Evolutionary conservation across 2,888 invertebrate genomes (phyloP).

Genomic region (Phrixothrix hirtus): DNA sequence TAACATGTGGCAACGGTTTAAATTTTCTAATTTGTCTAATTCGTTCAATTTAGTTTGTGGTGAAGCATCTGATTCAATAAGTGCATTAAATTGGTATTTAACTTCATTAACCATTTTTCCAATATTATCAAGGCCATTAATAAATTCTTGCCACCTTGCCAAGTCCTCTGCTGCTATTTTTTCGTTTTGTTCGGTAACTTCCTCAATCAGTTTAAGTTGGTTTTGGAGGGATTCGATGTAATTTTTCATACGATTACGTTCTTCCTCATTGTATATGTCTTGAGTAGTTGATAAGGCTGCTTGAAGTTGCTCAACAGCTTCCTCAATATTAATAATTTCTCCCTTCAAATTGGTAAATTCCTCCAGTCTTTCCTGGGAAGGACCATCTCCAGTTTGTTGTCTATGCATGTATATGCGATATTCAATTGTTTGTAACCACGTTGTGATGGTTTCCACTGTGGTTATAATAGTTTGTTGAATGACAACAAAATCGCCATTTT

Average conservation of each 20-base stretch:
- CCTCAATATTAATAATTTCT: constrained; percentile 69
- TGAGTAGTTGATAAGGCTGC: constrained; percentile 59
- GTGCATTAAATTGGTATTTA: constrained; percentile 60
- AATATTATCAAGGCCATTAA: constrained; percentile 66
- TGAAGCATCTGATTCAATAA: constrained; percentile 67
- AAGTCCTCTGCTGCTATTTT: constrained; percentile 63
- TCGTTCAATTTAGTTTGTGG: constrained; percentile 69
- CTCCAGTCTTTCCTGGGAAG: constrained; percentile 63
- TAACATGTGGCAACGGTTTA: constrained; percentile 66
- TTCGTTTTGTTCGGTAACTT: constrained; percentile 66
- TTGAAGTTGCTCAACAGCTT: constrained; percentile 68
- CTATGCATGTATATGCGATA: constrained; percentile 70
- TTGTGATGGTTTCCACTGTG: constrained; percentile 79
- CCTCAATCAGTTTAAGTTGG: constrained; percentile 72
- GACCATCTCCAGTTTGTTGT: constrained; percentile 62
- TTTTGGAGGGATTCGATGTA: constrained; percentile 65
- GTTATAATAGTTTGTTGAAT: constrained; percentile 73
- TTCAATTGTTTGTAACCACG: constrained; percentile 84
- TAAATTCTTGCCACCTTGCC: constrained; percentile 72
- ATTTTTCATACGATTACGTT: constrained; percentile 58
- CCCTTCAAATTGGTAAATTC: constrained; percentile 66
- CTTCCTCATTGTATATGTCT: constrained; percentile 57
- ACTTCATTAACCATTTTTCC: constrained; percentile 58
- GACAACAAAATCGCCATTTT: constrained; percentile 60
- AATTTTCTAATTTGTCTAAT: constrained; percentile 71